These are phyloP conservation scores for Cynopterus sphinx DNA, from an alignment of 2,797 vertebrate species.

Conservation along the genomic window DNA sequence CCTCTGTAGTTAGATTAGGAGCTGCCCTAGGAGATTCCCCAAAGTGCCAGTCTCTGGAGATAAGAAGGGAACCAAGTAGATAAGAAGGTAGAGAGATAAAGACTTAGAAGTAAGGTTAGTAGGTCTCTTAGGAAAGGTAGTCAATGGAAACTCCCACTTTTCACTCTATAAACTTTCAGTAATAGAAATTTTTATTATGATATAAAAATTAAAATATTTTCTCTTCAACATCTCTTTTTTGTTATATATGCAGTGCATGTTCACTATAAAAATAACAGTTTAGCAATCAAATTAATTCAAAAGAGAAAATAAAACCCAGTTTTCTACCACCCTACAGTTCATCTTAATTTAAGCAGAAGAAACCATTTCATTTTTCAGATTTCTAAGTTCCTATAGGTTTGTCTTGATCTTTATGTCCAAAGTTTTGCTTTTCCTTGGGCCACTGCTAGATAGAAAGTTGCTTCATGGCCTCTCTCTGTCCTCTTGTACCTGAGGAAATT, in stretches of 20 bases:
- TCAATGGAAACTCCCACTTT: neutral
- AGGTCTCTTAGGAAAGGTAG: neutral
- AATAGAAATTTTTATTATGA: neutral
- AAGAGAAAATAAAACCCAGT: neutral
- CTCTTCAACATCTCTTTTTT: neutral
- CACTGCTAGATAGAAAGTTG: neutral
- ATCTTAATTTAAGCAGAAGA: constrained; percentile 4
- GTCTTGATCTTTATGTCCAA: neutral
- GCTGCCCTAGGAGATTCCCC: accelerated
- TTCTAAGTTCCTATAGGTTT: neutral
- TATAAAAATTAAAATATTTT: neutral
- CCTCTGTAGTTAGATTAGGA: neutral
- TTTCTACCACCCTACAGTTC: neutral
- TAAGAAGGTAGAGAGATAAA: neutral
- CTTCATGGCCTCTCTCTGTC: neutral
- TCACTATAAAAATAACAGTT: constrained; percentile 19
- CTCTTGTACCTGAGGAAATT: neutral
- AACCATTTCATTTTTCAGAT: neutral
- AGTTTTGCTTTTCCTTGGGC: constrained; percentile 4
- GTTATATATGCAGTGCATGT: neutral
- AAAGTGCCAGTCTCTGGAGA: accelerated
- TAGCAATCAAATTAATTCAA: neutral
- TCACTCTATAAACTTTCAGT: neutral
- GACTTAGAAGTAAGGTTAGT: neutral
- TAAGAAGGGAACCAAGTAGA: accelerated